Conservation (phyloP, 23 tunicate genomes). For the Halocynthia roretzi region DNA sequence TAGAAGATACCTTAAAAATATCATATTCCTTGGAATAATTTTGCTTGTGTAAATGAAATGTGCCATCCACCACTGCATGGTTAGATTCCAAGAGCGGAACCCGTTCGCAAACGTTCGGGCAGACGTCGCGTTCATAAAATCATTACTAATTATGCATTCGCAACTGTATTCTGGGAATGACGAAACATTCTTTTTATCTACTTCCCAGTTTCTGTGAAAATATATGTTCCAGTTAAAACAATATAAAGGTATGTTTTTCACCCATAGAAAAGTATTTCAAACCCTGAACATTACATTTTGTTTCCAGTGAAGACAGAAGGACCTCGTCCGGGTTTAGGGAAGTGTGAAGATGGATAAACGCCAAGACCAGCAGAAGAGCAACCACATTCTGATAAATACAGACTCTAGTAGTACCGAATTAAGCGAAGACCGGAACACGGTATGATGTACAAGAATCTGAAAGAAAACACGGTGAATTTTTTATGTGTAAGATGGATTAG, state of each 20-base stretch:
- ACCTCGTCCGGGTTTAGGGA: constrained; percentile 20
- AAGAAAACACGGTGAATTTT: not conserved
- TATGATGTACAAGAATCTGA: constrained; percentile 17
- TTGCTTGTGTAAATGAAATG: constrained; percentile 28
- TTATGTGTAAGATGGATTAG: too few relatives aligned
- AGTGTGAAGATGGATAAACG: constrained; percentile 5
- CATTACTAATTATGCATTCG: too few relatives aligned
- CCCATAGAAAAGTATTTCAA: too few relatives aligned
- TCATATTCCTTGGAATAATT: constrained; percentile 10
- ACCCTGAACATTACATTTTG: too few relatives aligned
- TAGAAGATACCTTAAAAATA: not conserved
- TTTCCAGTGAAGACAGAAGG: not conserved
- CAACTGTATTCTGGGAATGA: too few relatives aligned
- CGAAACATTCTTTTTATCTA: too few relatives aligned
- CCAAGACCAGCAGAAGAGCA: constrained; percentile 10
- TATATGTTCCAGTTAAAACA: too few relatives aligned
- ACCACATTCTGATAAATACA: constrained; percentile 23
- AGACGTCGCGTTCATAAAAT: too few relatives aligned
- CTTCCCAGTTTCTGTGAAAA: too few relatives aligned
- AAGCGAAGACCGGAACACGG: constrained; percentile 1
- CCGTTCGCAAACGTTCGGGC: not conserved
- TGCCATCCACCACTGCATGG: constrained; percentile 63
- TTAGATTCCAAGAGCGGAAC: constrained; percentile 36
- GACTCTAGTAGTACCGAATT: not conserved
- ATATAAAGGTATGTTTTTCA: too few relatives aligned